A percentile compares a stretch with the other conserved stretches of the same genome.
Conservation (phyloP, 2,888 invertebrate species). For the Prenolepis imparis region DNA sequence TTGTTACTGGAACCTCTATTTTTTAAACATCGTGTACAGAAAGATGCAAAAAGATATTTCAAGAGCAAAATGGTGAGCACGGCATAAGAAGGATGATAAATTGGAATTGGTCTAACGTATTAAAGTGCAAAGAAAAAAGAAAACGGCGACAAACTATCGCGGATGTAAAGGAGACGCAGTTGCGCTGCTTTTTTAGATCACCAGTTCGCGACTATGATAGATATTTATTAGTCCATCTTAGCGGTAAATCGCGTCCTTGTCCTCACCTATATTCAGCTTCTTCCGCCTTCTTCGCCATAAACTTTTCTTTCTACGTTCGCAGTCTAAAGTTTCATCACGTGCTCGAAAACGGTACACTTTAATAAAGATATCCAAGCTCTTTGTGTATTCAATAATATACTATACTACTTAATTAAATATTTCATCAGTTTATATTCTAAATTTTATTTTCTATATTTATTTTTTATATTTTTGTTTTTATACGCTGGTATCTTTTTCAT, state of each 20-base stretch:
- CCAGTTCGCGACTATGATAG: constrained; percentile 32
- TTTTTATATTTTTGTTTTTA: background rate
- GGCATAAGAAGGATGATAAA: background rate
- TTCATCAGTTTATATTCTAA: background rate
- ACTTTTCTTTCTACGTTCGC: background rate
- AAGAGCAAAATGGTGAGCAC: background rate
- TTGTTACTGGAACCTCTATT: background rate
- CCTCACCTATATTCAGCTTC: background rate
- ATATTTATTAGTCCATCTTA: constrained; percentile 41
- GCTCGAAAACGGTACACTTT: background rate
- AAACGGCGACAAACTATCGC: constrained; percentile 19
- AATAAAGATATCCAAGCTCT: background rate
- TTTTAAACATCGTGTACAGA: background rate
- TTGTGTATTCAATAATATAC: background rate
- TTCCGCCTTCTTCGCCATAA: background rate
- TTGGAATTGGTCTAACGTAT: constrained; percentile 8
- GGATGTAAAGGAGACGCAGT: constrained; percentile 13
- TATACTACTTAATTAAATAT: constrained; percentile 19
- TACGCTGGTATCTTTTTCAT: background rate
- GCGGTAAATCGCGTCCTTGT: constrained; percentile 1
- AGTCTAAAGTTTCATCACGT: background rate
- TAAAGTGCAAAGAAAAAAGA: constrained; percentile 7
- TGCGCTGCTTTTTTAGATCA: constrained; percentile 24
- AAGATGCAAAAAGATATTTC: background rate
- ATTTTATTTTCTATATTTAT: constrained; percentile 12